These are phyloP conservation scores for Trididemnum miniatum DNA, from an alignment of 23 tunicate genomes.

Conservation along the genomic window DNA sequence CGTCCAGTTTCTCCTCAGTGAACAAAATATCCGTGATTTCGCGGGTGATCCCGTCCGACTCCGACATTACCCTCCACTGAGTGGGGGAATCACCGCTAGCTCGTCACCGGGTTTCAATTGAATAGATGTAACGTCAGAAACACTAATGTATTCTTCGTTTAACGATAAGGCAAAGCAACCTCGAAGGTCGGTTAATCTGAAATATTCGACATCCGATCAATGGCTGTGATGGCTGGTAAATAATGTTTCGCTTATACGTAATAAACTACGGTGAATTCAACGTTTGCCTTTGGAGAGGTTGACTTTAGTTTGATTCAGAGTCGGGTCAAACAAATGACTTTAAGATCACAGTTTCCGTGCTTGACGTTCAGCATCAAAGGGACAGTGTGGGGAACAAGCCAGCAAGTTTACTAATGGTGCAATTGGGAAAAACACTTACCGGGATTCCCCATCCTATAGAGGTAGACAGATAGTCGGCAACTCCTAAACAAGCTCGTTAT, in stretches of 20 bases:
- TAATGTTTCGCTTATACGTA: no score
- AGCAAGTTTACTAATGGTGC: no score
- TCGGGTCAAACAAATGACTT: not conserved
- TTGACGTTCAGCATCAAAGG: slow-evolving; percentile 3
- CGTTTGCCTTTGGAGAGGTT: not conserved
- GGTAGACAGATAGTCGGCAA: no score
- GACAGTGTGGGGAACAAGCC: not conserved
- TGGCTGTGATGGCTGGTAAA: no score
- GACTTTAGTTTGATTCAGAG: slow-evolving; percentile 2
- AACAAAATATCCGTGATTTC: slow-evolving; percentile 32
- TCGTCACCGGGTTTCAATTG: slow-evolving; percentile 21
- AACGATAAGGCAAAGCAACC: slow-evolving; percentile 75
- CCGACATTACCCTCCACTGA: slow-evolving; percentile 68
- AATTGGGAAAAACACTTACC: no score
- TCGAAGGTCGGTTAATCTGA: slow-evolving; percentile 39
- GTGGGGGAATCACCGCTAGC: slow-evolving; percentile 74
- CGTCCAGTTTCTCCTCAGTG: slow-evolving; percentile 38
- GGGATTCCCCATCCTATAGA: no score
- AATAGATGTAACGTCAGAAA: not conserved
- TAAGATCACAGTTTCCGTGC: not conserved
- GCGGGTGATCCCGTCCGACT: not conserved
- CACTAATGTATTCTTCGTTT: slow-evolving; percentile 68
- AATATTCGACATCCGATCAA: not conserved
- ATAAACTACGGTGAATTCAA: not conserved
- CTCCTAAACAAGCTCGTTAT: no score